phyloP scores from a whole-genome alignment of 2,888 invertebrate genomes.

The Alsophila aescularia region DNA sequence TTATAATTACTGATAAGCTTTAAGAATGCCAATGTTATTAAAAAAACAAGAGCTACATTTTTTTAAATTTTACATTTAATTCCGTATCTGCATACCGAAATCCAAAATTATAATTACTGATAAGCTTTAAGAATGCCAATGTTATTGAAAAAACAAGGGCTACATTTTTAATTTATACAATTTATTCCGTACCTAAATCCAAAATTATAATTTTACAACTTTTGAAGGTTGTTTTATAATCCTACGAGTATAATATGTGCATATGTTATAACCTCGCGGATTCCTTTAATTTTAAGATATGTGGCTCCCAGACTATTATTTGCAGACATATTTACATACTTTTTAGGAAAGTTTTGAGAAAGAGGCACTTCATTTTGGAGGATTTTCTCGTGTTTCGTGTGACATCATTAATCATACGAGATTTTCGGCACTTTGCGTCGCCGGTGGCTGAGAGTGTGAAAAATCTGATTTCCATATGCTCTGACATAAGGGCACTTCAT shows the following conservation, averaged over 20 bases:
- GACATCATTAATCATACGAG: slow-evolving; percentile 32
- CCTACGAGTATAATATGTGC: background rate
- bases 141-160: too few relatives aligned
- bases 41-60: too few relatives aligned
- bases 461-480: slow-evolving; percentile 14
- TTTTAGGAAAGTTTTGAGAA: slow-evolving; percentile 26
- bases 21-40: too few relatives aligned
- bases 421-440: slow-evolving; percentile 13
- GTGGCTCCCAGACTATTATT: slow-evolving; percentile 31
- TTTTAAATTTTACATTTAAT: too few relatives aligned
- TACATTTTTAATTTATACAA: too few relatives aligned
- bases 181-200: too few relatives aligned
- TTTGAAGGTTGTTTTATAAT: too few relatives aligned
- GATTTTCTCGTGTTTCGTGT: slow-evolving; percentile 21
- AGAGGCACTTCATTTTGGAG: slow-evolving; percentile 22
- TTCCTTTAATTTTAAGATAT: background rate
- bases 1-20: too few relatives aligned
- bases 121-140: too few relatives aligned
- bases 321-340: slow-evolving; percentile 44
- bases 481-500: background rate
- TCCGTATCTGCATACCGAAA: too few relatives aligned
- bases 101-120: too few relatives aligned
- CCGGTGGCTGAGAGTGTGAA: background rate
- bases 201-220: too few relatives aligned
- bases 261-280: background rate